These are phyloP conservation scores for Protomyctophum bolini DNA, from an alignment of 2,113 vertebrate genomes.

Conservation along the genomic window DNA sequence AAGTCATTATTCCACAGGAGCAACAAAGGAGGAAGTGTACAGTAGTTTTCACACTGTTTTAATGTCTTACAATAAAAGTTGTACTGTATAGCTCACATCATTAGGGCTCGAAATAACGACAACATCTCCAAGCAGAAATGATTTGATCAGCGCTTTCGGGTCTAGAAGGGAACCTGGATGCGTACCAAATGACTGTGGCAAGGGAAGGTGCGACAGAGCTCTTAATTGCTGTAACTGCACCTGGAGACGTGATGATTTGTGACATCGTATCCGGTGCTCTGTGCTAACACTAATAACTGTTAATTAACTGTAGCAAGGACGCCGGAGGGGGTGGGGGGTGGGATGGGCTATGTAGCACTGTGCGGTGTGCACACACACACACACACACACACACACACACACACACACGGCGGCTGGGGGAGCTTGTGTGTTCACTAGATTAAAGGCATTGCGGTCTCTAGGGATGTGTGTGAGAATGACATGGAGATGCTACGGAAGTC, in stretches of 20 bases:
- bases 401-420: neutral
- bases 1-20: constrained; percentile 83
- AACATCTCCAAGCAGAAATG: constrained; percentile 90
- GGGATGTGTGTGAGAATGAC: constrained; percentile 56
- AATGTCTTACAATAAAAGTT: constrained; percentile 49
- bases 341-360: neutral
- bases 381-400: constrained; percentile 67
- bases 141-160: constrained; percentile 98
- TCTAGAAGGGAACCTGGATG: constrained; percentile 93
- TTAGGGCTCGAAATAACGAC: constrained; percentile 93
- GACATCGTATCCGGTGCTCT: constrained; percentile 92
- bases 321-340: constrained; percentile 75
- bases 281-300: constrained; percentile 97
- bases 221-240: constrained; percentile 97
- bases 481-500: constrained; percentile 65
- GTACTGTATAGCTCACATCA: constrained; percentile 71
- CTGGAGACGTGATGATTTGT: constrained; percentile 98
- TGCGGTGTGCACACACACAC: neutral
- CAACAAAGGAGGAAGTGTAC: constrained; percentile 70
- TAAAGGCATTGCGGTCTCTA: constrained; percentile 82
- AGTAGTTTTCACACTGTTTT: constrained; percentile 38
- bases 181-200: constrained; percentile 90
- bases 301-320: constrained; percentile 98
- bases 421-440: constrained; percentile 89
- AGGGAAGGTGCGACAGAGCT: constrained; percentile 90